Percentiles rank a stretch among this genome's conserved stretches.
phyloP scores from a whole-genome alignment of 30 jellyfish, hydroid and myxozoan genomes.

The Aurelia sp. region DNA sequence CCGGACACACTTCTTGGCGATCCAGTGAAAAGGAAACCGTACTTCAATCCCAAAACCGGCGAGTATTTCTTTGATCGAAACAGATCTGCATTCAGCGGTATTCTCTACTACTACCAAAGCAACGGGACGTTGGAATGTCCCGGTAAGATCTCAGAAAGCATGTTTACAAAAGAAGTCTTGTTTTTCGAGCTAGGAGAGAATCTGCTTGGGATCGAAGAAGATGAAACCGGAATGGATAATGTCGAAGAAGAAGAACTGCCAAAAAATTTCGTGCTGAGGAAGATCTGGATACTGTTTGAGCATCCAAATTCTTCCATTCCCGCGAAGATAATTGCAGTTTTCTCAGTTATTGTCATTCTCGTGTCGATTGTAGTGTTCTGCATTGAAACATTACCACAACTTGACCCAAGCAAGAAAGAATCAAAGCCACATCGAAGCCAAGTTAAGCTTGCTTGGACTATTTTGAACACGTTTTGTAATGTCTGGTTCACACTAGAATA shows the following conservation, averaged over 20 bases:
- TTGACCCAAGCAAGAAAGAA: slow-evolving; percentile 81
- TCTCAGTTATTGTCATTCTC: slow-evolving; percentile 84
- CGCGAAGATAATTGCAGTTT: slow-evolving; percentile 81
- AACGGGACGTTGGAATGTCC: slow-evolving; percentile 93
- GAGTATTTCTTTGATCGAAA: slow-evolving; percentile 95
- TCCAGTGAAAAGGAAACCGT: slow-evolving; percentile 82
- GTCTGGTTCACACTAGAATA: slow-evolving; percentile 97
- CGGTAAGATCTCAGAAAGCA: slow-evolving; percentile 87
- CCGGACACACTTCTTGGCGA: slow-evolving; percentile 96
- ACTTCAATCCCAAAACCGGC: slow-evolving; percentile 71
- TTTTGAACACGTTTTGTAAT: slow-evolving; percentile 85
- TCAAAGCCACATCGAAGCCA: slow-evolving; percentile 21
- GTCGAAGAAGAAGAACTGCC: slow-evolving; percentile 81
- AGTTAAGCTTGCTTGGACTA: slow-evolving; percentile 79
- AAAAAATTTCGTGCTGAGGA: slow-evolving; percentile 45
- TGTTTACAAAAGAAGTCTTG: slow-evolving; percentile 92
- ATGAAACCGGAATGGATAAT: slow-evolving; percentile 40
- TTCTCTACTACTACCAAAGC: slow-evolving; percentile 85
- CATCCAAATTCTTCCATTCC: slow-evolving; percentile 83
- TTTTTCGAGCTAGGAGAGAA: slow-evolving; percentile 92
- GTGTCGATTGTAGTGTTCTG: slow-evolving; percentile 91
- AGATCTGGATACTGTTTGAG: slow-evolving; percentile 90
- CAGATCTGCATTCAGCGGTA: slow-evolving; percentile 94
- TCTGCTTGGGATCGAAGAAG: slow-evolving; percentile 65
- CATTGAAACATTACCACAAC: slow-evolving; percentile 89